These are phyloP conservation scores for Cottus gobio DNA, from an alignment of 2,113 vertebrate genomes.

Conservation along the genomic window DNA sequence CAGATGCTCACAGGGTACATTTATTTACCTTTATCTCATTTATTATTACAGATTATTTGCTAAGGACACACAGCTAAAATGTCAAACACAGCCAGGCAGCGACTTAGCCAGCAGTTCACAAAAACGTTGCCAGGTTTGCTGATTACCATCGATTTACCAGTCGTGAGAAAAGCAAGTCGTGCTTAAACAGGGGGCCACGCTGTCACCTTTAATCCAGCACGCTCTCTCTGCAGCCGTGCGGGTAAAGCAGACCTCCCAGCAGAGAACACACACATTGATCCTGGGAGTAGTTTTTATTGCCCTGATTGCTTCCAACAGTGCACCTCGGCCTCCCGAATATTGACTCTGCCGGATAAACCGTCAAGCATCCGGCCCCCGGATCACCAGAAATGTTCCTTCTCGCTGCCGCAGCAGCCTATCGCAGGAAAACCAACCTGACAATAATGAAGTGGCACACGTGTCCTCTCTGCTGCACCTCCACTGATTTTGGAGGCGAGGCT, in stretches of 20 bases:
- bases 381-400: neutral
- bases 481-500: slow-evolving; percentile 2
- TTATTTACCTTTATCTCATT: neutral
- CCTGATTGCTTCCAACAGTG: slow-evolving; percentile 42
- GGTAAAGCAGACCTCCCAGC: slow-evolving; percentile 17
- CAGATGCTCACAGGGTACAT: slow-evolving; percentile 5
- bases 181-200: slow-evolving; percentile 12
- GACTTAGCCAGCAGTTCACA: neutral
- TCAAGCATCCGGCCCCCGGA: neutral
- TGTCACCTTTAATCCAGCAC: slow-evolving; percentile 36
- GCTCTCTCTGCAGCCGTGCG: neutral
- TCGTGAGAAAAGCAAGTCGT: neutral
- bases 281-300: slow-evolving; percentile 23
- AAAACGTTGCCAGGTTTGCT: slow-evolving; percentile 24
- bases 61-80: neutral
- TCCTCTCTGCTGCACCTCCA: neutral
- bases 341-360: slow-evolving; percentile 18
- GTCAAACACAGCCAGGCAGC: slow-evolving; percentile 10
- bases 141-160: slow-evolving; percentile 38
- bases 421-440: neutral
- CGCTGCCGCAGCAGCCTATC: neutral
- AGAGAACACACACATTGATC: slow-evolving; percentile 52
- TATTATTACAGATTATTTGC: neutral
- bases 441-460: neutral
- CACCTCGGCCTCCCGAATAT: slow-evolving; percentile 27